Evolutionary conservation across 2,797 vertebrate genomes (phyloP).

Genomic region (Naso thynnoides): DNA sequence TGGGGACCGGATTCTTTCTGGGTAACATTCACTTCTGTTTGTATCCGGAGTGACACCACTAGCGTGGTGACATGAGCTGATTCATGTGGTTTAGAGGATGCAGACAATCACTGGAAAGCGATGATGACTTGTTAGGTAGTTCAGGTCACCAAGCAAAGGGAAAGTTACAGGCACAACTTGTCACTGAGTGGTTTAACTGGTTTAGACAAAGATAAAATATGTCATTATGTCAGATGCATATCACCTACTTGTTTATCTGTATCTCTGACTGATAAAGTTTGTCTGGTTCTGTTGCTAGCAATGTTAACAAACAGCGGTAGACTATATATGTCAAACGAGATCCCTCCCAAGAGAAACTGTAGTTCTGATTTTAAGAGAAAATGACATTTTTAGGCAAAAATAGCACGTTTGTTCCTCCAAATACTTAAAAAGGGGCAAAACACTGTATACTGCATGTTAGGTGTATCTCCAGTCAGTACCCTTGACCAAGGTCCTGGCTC

Average conservation of each 20-base stretch:
- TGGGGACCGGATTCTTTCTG: slow-evolving; percentile 36
- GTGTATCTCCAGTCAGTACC: too few relatives aligned
- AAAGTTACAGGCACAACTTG: not conserved
- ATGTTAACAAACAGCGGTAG: not conserved
- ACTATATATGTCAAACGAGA: not conserved
- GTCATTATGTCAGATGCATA: not conserved
- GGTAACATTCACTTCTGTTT: slow-evolving; percentile 46
- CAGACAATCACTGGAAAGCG: too few relatives aligned
- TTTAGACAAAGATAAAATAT: not conserved
- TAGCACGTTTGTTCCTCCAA: too few relatives aligned
- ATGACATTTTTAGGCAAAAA: too few relatives aligned
- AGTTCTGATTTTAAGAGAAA: too few relatives aligned
- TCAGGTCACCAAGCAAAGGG: not conserved
- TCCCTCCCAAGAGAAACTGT: too few relatives aligned
- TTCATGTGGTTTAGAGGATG: too few relatives aligned
- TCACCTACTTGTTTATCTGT: not conserved
- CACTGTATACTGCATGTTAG: too few relatives aligned
- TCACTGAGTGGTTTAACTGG: not conserved
- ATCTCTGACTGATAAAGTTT: not conserved
- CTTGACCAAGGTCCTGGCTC: too few relatives aligned
- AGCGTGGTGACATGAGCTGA: not conserved
- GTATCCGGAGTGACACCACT: not conserved
- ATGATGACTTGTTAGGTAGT: slow-evolving; percentile 1
- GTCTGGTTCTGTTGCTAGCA: too few relatives aligned
- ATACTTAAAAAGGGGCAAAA: too few relatives aligned